Percentiles rank a stretch among this genome's conserved stretches.
These are phyloP conservation scores for Mactra quadrangularis DNA, from an alignment of 1,140 invertebrate species.

Conservation along the genomic window DNA sequence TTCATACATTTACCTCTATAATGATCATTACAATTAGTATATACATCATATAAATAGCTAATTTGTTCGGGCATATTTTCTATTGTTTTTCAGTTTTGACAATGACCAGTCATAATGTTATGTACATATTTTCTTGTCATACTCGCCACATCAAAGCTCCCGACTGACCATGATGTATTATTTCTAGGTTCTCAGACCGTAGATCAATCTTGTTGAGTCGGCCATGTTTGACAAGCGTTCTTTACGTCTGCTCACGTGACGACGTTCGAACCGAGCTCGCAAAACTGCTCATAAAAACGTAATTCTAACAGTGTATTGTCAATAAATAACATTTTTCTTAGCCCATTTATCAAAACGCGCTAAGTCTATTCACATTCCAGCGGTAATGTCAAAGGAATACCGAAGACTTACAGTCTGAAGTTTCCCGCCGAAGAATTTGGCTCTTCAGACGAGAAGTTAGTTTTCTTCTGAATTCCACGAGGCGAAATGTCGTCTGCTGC, in stretches of 20 bases:
- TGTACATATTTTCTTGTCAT: constrained; percentile 59
- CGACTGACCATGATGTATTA: constrained; percentile 58
- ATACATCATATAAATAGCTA: neutral
- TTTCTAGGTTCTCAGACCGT: constrained; percentile 39
- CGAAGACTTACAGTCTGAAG: neutral
- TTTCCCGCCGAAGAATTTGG: neutral
- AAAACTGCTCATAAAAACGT: constrained; percentile 42
- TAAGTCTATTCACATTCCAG: constrained; percentile 4
- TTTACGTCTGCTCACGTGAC: constrained; percentile 51
- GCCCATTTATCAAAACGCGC: constrained; percentile 5
- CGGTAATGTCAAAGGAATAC: constrained; percentile 14
- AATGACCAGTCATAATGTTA: constrained; percentile 59
- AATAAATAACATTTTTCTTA: constrained; percentile 26
- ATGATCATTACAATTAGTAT: too few species aligned
- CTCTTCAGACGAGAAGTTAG: neutral
- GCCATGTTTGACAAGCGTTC: constrained; percentile 35
- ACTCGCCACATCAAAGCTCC: constrained; percentile 51
- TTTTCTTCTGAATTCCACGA: constrained; percentile 8
- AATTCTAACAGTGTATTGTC: constrained; percentile 18
- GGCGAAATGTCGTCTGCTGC: constrained; percentile 20
- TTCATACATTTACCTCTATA: neutral
- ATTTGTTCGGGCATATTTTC: constrained; percentile 30
- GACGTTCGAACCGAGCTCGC: constrained; percentile 42
- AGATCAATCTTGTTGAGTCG: constrained; percentile 51
- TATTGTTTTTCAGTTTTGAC: constrained; percentile 31